A percentile compares a stretch with the other conserved stretches of the same genome.
These are phyloP conservation scores for Amiota minor DNA, from an alignment of 2,888 invertebrate genomes.

Conservation along the genomic window DNA sequence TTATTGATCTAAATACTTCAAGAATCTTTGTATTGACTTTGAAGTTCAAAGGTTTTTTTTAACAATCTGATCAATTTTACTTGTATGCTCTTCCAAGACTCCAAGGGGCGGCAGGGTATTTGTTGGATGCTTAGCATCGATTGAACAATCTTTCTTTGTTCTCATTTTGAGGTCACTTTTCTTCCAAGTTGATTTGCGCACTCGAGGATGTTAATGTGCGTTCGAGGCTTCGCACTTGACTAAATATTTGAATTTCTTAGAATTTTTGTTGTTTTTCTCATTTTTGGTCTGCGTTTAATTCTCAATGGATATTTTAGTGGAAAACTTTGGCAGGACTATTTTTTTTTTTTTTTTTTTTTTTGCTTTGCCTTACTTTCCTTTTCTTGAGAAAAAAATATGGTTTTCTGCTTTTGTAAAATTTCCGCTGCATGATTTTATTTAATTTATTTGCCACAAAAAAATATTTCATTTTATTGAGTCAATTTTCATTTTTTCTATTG, in stretches of 20 bases:
- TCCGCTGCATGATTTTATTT: constrained; percentile 25
- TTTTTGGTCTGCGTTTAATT: not conserved
- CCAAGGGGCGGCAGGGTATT: not conserved
- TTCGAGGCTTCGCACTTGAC: constrained; percentile 52
- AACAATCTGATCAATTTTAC: too few relatives aligned
- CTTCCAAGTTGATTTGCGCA: constrained; percentile 17
- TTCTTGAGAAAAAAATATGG: not conserved
- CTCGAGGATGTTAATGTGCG: constrained; percentile 6
- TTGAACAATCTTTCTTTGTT: not conserved
- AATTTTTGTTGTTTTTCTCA: constrained; percentile 38
- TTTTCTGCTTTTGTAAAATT: not conserved
- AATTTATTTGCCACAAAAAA: not conserved
- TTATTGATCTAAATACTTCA: too few relatives aligned
- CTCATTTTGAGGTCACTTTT: not conserved
- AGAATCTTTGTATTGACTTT: too few relatives aligned
- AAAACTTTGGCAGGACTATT: constrained; percentile 6
- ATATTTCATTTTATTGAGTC: constrained; percentile 14
- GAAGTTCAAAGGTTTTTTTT: too few relatives aligned
- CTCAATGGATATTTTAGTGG: not conserved
- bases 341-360: not conserved
- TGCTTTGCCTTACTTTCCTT: not conserved
- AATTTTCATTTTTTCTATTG: constrained; percentile 8
- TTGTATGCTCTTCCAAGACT: too few relatives aligned
- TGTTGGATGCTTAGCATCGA: not conserved
- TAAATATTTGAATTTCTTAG: constrained; percentile 61